Conservation (phyloP, 2,888 invertebrate species). For the Rutpela maculata region DNA sequence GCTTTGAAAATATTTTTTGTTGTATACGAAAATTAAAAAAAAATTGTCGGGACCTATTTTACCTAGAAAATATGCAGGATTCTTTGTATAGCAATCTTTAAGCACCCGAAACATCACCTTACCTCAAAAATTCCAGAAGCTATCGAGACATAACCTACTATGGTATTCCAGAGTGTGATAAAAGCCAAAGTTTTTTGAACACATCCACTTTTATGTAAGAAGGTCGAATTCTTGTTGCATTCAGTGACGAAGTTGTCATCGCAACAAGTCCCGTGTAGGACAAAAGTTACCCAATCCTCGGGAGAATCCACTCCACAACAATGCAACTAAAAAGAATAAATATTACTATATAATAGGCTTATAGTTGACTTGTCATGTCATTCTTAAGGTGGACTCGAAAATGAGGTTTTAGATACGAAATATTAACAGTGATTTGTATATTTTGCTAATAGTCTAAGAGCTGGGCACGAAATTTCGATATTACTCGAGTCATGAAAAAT, state of each 20-base stretch:
- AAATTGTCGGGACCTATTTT: too few species aligned
- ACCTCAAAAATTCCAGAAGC: constrained; percentile 39
- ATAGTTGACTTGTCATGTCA: too few species aligned
- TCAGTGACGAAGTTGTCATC: neutral
- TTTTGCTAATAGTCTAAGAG: too few species aligned
- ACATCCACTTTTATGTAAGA: constrained; percentile 32
- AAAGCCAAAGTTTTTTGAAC: neutral
- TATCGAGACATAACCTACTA: constrained; percentile 34
- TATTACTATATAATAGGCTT: constrained; percentile 12
- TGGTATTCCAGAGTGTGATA: constrained; percentile 22
- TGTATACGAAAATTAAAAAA: too few species aligned
- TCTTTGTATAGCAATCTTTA: too few species aligned
- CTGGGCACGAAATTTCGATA: too few species aligned
- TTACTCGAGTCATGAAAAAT: too few species aligned
- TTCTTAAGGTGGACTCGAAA: too few species aligned
- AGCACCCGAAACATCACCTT: neutral
- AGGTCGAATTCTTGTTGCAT: constrained; percentile 30
- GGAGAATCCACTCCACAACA: constrained; percentile 37
- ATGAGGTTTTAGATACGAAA: too few species aligned
- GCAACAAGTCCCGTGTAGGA: constrained; percentile 36
- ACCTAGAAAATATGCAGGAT: too few species aligned
- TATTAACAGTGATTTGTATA: too few species aligned
- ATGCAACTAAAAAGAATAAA: constrained; percentile 23
- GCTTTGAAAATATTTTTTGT: too few species aligned
- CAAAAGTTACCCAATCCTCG: constrained; percentile 4